These are phyloP conservation scores for Drosophila sp. DNA, from an alignment of 1,140 invertebrate genomes.

Conservation along the genomic window DNA sequence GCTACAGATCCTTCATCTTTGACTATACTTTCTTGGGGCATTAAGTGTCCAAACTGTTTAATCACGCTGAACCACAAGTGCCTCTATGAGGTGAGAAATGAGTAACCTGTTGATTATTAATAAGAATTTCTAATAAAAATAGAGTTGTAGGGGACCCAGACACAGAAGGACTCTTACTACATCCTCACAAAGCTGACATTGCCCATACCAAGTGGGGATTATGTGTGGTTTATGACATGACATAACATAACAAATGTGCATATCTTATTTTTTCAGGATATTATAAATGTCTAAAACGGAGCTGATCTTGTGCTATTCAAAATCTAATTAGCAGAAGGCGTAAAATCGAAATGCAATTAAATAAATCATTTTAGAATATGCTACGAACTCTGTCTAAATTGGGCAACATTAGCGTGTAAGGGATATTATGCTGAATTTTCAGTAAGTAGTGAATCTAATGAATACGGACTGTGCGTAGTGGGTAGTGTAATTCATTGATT, in stretches of 20 bases:
- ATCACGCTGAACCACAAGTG: constrained; percentile 50
- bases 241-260: constrained; percentile 10
- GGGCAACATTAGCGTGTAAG: no score
- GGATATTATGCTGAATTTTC: no score
- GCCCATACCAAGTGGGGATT: constrained; percentile 35
- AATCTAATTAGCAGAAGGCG: neutral
- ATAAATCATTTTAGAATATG: no score
- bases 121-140: neutral
- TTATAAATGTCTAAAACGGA: neutral
- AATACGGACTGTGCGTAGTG: no score
- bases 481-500: neutral
- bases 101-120: neutral
- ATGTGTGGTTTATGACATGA: neutral
- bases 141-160: constrained; percentile 7
- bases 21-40: constrained; percentile 16
- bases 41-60: no score
- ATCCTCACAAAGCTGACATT: neutral
- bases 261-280: constrained; percentile 17
- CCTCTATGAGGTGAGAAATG: constrained; percentile 25
- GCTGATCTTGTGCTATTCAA: no score
- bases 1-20: constrained; percentile 25
- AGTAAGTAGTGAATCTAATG: no score
- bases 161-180: constrained; percentile 17
- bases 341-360: neutral
- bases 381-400: no score